These are phyloP conservation scores for Tadarida brasiliensis DNA, from an alignment of 2,797 vertebrate species.

Conservation along the genomic window DNA sequence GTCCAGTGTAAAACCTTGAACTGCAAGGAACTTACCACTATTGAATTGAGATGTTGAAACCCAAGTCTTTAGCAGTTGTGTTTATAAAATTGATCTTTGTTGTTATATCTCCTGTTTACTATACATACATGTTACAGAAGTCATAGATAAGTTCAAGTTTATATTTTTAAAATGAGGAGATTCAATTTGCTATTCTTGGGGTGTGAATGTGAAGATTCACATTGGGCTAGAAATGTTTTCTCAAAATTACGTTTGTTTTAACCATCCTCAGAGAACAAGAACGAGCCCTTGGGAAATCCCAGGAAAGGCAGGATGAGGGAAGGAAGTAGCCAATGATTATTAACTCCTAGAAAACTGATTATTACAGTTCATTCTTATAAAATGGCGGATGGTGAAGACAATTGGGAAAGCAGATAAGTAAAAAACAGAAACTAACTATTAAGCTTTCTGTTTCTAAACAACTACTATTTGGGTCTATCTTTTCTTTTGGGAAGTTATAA, in stretches of 20 bases:
- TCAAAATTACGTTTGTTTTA: slow-evolving; percentile 43
- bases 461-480: slow-evolving; percentile 17
- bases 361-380: neutral
- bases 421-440: neutral
- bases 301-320: neutral
- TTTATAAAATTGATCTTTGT: slow-evolving; percentile 28
- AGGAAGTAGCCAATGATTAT: neutral
- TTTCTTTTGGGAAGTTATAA: neutral
- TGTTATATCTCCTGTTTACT: slow-evolving; percentile 19
- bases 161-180: slow-evolving; percentile 7
- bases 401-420: neutral
- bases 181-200: neutral
- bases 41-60: neutral
- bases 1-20: neutral
- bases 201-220: slow-evolving; percentile 39
- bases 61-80: neutral
- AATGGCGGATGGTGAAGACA: neutral
- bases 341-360: neutral
- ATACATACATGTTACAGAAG: neutral
- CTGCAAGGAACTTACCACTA: neutral
- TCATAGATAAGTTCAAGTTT: neutral
- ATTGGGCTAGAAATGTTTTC: neutral
- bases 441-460: slow-evolving; percentile 45
- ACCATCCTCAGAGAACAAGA: neutral
- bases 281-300: slow-evolving; percentile 49